Base-by-base conservation (phyloP, 2,113 vertebrate species). In the Limanda limanda region DNA sequence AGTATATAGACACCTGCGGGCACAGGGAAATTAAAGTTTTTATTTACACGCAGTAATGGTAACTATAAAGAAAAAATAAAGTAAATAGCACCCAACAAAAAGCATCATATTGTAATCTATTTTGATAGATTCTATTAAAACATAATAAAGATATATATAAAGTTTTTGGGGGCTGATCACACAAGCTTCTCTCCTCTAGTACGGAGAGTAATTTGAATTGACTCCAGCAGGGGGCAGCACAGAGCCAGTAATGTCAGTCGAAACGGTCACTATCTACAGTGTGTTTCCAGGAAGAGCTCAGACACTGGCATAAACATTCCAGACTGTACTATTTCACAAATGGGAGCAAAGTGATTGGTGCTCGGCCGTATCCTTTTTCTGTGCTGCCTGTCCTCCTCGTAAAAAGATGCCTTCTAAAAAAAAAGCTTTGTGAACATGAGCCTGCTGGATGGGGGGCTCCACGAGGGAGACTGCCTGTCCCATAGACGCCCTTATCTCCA, bases 1-100 rank as follows among this genome's bases (percentile, higher is more conserved):
- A 99, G 90, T 27, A 98, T 97, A 35, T 99, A 98, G 2, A 98
- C 95, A 5, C 97, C 98, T 99, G 87, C 8, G 56, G 51, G 24
- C 27, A 21, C 31, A 55, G 48, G 2, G 15, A 35, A 20, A 45
- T n/a, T 27, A 1, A 17, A 8, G 13, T 20, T 4, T 20, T 5
- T 45, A 37, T 37, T 37, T 10, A 27, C 10, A 56, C 18, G 35
- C 14, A 12, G 2, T n/a, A 18, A 56, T 3, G 11, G 18, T n/a
- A 60, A 57, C 15, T 17, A 0, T 47, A 17, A 14, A 47, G 13
- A 17, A 14, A 17, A 14, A 47, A 17, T 13, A 5, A 31, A 6
- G 31, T 31, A 31, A 31, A 31, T 31, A 7, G 31, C 1, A 31
- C 31, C 31, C 6, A 31, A 31, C 6, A 31, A 31, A 31, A 31